Evolutionary conservation across 1,140 invertebrate genomes (phyloP).

Genomic region (Heliconius eleuchia): DNA sequence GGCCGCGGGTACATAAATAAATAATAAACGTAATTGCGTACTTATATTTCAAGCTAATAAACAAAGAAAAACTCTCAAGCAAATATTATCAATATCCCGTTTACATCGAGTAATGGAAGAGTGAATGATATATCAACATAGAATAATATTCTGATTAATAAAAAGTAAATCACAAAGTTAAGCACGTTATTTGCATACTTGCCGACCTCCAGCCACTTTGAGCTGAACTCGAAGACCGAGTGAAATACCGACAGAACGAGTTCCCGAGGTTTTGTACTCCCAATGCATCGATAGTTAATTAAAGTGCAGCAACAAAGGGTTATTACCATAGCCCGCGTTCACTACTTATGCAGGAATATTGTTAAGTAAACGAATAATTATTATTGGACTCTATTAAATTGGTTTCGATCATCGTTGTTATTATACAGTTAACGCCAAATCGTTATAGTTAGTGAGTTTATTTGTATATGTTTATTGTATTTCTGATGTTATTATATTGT

Average conservation of each 20-base stretch:
- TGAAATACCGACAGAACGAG: background rate
- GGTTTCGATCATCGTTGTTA: constrained; percentile 1
- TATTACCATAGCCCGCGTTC: constrained; percentile 29
- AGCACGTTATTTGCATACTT: background rate
- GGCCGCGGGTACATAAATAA: too few relatives aligned
- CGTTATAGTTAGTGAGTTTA: background rate
- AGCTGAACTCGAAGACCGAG: background rate
- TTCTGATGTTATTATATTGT: background rate
- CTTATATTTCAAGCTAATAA: background rate
- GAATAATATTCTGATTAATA: constrained; percentile 3
- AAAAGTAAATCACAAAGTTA: background rate
- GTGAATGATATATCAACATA: background rate
- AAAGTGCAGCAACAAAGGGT: constrained; percentile 28
- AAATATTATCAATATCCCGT: background rate
- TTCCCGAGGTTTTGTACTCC: background rate
- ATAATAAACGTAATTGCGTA: background rate
- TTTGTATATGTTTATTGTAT: background rate
- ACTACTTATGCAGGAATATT: constrained; percentile 24
- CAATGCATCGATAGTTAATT: constrained; percentile 32
- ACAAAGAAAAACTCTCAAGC: background rate
- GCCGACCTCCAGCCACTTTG: constrained; percentile 1
- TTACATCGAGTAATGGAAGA: background rate
- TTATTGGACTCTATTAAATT: constrained; percentile 25
- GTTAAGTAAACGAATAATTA: constrained; percentile 31
- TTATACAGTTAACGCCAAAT: background rate